Evolutionary conservation across 2,888 invertebrate genomes (phyloP).

Genomic region (Vesta saturnalis): DNA sequence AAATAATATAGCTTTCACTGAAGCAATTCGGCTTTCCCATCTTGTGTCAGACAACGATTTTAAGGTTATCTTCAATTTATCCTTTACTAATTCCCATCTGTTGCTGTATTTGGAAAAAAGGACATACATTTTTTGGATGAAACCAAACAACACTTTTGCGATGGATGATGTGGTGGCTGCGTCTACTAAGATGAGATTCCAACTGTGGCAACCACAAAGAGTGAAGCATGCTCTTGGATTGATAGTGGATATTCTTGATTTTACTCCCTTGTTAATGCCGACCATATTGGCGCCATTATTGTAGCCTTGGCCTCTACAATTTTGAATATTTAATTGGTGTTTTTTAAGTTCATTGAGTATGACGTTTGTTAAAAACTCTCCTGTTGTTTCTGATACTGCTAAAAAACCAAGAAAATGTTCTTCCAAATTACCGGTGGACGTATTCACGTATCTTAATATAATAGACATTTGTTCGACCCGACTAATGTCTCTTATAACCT

Average conservation of each 20-base stretch:
- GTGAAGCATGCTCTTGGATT: too few relatives aligned
- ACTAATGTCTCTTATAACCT: not conserved
- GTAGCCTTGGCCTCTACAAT: too few relatives aligned
- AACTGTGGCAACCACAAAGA: too few relatives aligned
- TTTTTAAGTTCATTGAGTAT: too few relatives aligned
- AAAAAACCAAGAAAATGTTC: not conserved
- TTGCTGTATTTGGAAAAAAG: constrained; percentile 47
- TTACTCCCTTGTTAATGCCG: too few relatives aligned
- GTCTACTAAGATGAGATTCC: too few relatives aligned
- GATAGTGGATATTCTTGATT: constrained; percentile 23
- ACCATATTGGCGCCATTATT: too few relatives aligned
- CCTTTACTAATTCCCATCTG: constrained; percentile 1
- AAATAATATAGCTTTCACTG: too few relatives aligned
- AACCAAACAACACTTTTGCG: constrained; percentile 25
- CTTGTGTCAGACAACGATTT: too few relatives aligned
- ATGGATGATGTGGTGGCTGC: not conserved
- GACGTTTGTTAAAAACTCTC: constrained; percentile 4
- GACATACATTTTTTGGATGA: constrained; percentile 29
- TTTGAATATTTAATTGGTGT: constrained; percentile 4
- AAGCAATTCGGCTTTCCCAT: too few relatives aligned
- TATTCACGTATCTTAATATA: not conserved
- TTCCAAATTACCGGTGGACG: not conserved
- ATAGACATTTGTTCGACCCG: constrained; percentile 5
- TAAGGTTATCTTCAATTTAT: too few relatives aligned
- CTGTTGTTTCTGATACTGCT: not conserved